Conservation (phyloP, 1,140 invertebrate genomes). For the Mizuhopecten yessoensis region DNA sequence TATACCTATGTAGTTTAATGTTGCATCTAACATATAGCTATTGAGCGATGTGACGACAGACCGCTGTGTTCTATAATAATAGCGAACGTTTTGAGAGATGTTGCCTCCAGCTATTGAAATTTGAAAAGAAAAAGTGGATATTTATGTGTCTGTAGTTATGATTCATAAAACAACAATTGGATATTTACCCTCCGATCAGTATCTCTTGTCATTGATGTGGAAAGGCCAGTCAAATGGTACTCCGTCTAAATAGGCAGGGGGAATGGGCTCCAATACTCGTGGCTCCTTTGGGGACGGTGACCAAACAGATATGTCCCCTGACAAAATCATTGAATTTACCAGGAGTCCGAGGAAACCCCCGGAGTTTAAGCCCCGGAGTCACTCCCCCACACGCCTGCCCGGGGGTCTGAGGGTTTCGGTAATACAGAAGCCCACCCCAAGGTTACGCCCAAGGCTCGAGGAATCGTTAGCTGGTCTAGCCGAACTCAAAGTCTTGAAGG, state of each 20-base stretch:
- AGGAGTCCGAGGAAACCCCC: constrained; percentile 54
- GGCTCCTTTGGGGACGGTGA: background rate
- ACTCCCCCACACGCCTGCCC: constrained; percentile 58
- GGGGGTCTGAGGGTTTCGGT: constrained; percentile 62
- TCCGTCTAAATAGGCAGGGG: background rate
- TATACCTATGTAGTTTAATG: constrained; percentile 8
- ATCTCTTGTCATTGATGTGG: background rate
- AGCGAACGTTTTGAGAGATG: background rate
- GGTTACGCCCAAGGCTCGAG: constrained; percentile 57
- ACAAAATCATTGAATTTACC: constrained; percentile 47
- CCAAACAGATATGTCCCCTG: background rate
- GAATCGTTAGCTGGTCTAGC: constrained; percentile 60
- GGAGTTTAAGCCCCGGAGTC: constrained; percentile 54
- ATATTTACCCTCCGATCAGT: background rate
- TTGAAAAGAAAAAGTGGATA: background rate
- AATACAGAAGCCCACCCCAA: constrained; percentile 52
- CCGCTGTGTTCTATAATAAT: background rate
- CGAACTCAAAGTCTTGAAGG: constrained; percentile 60
- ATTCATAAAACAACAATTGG: background rate
- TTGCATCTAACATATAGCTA: background rate
- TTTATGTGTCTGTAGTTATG: background rate
- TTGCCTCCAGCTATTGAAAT: background rate
- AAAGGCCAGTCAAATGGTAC: background rate
- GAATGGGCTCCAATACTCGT: background rate
- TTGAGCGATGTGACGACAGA: background rate